Evolutionary conservation across 2,113 vertebrate genomes (phyloP), one percentile per base, ranked within the genome.

Genomic region (Megalops atlanticus): DNA sequence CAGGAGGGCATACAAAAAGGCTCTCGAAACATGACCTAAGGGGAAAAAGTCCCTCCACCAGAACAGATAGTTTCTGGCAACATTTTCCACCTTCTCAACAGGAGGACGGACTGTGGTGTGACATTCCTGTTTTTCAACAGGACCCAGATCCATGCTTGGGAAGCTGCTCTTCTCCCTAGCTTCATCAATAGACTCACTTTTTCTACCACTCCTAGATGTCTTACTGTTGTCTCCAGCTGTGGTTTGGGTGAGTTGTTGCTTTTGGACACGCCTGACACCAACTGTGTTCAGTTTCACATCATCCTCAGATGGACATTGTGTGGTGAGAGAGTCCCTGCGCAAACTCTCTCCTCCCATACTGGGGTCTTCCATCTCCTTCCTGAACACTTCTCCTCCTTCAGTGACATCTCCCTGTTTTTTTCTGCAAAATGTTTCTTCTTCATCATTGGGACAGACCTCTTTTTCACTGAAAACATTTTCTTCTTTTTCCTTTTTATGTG

Each of bases 1-100:
- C 82, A 96, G 87, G 68, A 97, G 82, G 71, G 88, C 85, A 82
- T 91, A 95, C 35, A 94, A 83, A 21, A 97, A 80, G 81, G 94
- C 95, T 85, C 92, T 94, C 72, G 90, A 89, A 83, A 91, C 79
- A 58, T 92, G 90, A 86, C 91, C 89, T 31, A 95, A 90, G 87
- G 88, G 78, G 40, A 89, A 88, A 79, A 92, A 85, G 68, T 93
- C 82, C 47, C 72, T 85, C 84, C 87, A 84, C 88, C 89, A 88
- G 0, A 84, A 15, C 39, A 92, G 80, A 43, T 89, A 36, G 43
- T 47, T 43, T 76, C 52, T 69, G 43, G 64, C 14, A 72, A 90
- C 83, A 78, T 77, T 85, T 80, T 92, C 86, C 54, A 84, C 0
- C 40, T 80, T 86, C 84, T 82, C n/a, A 82, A 82, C 74, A 77